Base-by-base conservation (phyloP, 2,888 invertebrate species). In the Microchrysa polita region DNA sequence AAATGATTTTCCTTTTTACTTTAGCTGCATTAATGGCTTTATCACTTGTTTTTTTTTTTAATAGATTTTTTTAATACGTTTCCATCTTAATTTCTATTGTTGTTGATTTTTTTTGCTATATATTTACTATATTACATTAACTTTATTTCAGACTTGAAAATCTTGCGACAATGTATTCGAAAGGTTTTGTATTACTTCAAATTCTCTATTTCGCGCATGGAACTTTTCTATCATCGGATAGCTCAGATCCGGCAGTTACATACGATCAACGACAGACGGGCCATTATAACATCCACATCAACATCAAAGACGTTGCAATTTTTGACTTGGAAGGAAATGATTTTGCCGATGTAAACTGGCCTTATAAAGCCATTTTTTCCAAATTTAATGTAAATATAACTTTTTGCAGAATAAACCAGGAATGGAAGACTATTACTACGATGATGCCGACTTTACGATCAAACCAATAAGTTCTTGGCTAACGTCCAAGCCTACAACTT, bases 191-290 rank as follows among this genome's bases (percentile, higher is more conserved):
- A 5, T 34, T 34, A 5, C 27, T 34, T 2, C 27, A 34, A 2
- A 34, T 34, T 7, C 2, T 34, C 4, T 34, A 34, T 34, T 7
- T 34, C 7, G 27, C 7, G 7, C 7, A 34, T 7, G 27, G 4
- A 2, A 34, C 27, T 34, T 5, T 7, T 5, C 7, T 34, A 34
- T 2, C 27, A 34, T 2, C 44, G 2, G 20, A 44, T 7, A 5
- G n/a, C 1, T 40, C 34, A 1, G 65, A 65, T 9, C 34, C 14
- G 14, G 10, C 23, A 10, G 69, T 27, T 44, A 60, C 48, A 18
- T 82, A 81, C 83, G 93, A 94, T 83, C 93, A 94, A 83, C 88
- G 91, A 59, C 94, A 94, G 85, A 89, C 88, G 2, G 94, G 94
- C 20, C 90, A 92, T 78, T 87, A 91, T 78, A 94, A 94, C 83